These are phyloP conservation scores for Zeugodacus cucurbitae DNA, from an alignment of 1,140 invertebrate species.

Conservation along the genomic window DNA sequence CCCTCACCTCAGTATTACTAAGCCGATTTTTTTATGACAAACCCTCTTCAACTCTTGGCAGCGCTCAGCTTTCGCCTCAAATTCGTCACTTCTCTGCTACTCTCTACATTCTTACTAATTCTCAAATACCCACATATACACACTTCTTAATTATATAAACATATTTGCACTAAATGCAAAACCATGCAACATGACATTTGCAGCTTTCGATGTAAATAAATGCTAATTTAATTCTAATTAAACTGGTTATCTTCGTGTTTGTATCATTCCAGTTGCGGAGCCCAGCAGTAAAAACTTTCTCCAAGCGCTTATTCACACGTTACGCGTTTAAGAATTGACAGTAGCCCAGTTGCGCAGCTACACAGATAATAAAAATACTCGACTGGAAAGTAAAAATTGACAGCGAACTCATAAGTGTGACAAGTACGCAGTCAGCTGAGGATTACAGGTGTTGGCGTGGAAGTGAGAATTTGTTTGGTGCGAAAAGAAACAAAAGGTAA, in stretches of 20 bases:
- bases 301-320: neutral
- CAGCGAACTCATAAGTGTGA: neutral
- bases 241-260: neutral
- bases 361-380: neutral
- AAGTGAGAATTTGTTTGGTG: neutral
- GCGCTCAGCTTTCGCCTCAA: too few relatives aligned
- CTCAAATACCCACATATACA: too few relatives aligned
- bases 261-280: neutral
- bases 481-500: neutral
- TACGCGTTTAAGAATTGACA: neutral
- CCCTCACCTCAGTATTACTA: too few relatives aligned
- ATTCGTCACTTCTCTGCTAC: too few relatives aligned
- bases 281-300: neutral
- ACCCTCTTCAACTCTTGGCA: too few relatives aligned
- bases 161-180: too few relatives aligned
- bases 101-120: too few relatives aligned
- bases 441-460: neutral
- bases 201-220: neutral
- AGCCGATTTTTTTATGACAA: too few relatives aligned
- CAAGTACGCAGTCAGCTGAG: neutral
- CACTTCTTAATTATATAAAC: too few relatives aligned
- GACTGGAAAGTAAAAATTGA: neutral
- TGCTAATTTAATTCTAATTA: neutral
- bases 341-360: neutral
- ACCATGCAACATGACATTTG: too few relatives aligned